Evolutionary conservation across 2,113 vertebrate species (phyloP), one percentile per base, ranked within the genome.

Genomic region (Microcebus ravelobensis): DNA sequence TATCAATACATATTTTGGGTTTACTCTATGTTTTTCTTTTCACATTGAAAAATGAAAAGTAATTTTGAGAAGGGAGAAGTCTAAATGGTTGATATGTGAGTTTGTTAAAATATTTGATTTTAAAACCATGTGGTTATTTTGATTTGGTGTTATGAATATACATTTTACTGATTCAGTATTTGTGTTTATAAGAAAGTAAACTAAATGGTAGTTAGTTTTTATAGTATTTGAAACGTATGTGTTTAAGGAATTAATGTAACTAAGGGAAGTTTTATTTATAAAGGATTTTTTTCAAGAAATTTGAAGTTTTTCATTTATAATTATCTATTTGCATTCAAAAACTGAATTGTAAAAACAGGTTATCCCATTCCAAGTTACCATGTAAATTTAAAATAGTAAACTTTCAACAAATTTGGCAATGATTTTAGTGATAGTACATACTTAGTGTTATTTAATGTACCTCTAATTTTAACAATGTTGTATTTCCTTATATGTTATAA

Each of bases 11-110:
- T 95, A 91, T 76, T 68, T 96, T 65, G 94, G 94, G 63, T 83
- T 96, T 98, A 93, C 70, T 94, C 83, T 97, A 59, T 63, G 3
- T 97, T 97, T 73, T 77, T 45, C 55, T 94, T 92, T 61, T 70
- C 50, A 97, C 86, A 8, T 87, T 96, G 59, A 93, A 73, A 81
- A 74, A 39, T 57, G 4, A 93, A 91, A 89, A 10, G 4, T 83
- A 25, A 52, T 87, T 95, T 52, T 89, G 61, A 95, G 20, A 55
- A 93, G 73, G 14, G 50, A 82, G 63, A 84, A 88, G 36, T 34
- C 48, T 90, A 10, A 63, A 79, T 85, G 81, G 70, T 36, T 96
- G 88, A 59, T 93, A 71, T 73, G 80, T 96, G 12, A 8, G 52
- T 92, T 27, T 74, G 23, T 80, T 85, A 87, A 82, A 90, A 63